Evolutionary conservation across 1,140 invertebrate species (phyloP).

Genomic region (Pseudoatta argentina): DNA sequence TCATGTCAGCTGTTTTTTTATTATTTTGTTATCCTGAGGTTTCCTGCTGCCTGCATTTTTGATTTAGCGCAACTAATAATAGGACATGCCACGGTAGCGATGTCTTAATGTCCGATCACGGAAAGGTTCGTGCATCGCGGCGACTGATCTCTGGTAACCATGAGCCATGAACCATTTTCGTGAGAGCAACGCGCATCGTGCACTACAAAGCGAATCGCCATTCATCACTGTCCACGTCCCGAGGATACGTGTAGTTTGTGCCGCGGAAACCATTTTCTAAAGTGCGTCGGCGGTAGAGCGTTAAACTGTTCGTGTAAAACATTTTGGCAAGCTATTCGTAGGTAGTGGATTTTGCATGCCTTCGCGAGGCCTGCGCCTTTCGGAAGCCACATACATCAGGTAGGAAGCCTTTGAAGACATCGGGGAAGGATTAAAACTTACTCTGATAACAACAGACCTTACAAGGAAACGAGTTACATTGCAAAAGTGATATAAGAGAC

Average conservation of each 20-base stretch:
- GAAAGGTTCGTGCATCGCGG: conserved; percentile 62
- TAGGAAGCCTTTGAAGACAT: conserved; percentile 8
- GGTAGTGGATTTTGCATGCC: conserved; percentile 39
- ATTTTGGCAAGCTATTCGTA: conserved; percentile 50
- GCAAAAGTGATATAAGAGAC: too few relatives aligned
- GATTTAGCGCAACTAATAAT: conserved; percentile 63
- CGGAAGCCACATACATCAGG: conserved; percentile 11
- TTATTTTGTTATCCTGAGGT: conserved; percentile 41
- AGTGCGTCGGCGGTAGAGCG: conserved; percentile 61
- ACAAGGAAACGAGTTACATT: too few relatives aligned
- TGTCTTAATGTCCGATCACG: conserved; percentile 61
- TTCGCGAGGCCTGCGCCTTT: conserved; percentile 3
- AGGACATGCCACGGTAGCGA: conserved; percentile 55
- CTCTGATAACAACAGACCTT: conserved; percentile 11
- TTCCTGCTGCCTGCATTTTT: conserved; percentile 50
- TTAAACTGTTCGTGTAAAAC: conserved; percentile 62
- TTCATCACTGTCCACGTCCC: conserved; percentile 64
- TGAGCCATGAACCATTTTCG: conserved; percentile 60
- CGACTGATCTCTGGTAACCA: conserved; percentile 51
- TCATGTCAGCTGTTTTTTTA: conserved; percentile 8
- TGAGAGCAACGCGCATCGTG: conserved; percentile 55
- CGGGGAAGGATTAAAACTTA: not conserved
- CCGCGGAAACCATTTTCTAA: conserved; percentile 64
- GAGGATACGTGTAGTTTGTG: conserved; percentile 61
- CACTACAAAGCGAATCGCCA: conserved; percentile 63